Evolutionary conservation across 1,140 invertebrate genomes (phyloP), one percentile per base, ranked within the genome.

Genomic region (Pseudomyrmex sp.): DNA sequence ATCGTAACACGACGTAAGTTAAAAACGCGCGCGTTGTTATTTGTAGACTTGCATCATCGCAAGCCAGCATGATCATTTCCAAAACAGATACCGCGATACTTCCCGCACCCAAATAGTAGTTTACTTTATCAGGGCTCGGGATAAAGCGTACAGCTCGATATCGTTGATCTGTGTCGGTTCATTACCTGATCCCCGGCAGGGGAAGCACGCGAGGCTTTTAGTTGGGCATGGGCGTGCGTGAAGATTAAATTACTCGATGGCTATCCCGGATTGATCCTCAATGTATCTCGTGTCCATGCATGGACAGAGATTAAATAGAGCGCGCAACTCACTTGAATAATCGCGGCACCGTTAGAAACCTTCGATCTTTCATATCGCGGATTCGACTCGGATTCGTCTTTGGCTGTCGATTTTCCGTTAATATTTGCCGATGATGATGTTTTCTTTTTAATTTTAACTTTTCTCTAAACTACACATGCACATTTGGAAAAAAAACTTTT

Each of bases 41-140:
- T 79, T 72, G 72, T 66, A 61, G n/a, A 8, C 48, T 52, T 52
- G 56, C 48, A 52, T 61, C 59, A 46, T 23, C 35, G n/a, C n/a
- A 44, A 59, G 18, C 62, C 2, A 10, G 44, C n/a, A 50, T 35
- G 15, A 61, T 83, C 69, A 75, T 18, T 2, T 15, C 20, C 12
- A 73, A 73, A 80, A 66, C 35, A 58, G 18, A 69, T 35, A 35
- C 10, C 56, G 13, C 69, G 68, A 65, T 46, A 59, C 10, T 46
- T 69, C 44, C 15, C 44, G 46, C 58, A 75, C 46, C 8, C n/a
- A 5, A 23, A 52, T 26, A 54, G 8, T 13, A 59, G 62, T 80
- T 84, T 84, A 82, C 80, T 84, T 88, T 70, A 65, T 63, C 61
- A 63, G 59, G 48, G 65, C 15, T 95, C 79, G 95, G 94, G 87